Percentiles rank a stretch among this genome's conserved stretches.
Conservation (phyloP, 2,888 invertebrate genomes). For the Lampropteryx suffumata region DNA sequence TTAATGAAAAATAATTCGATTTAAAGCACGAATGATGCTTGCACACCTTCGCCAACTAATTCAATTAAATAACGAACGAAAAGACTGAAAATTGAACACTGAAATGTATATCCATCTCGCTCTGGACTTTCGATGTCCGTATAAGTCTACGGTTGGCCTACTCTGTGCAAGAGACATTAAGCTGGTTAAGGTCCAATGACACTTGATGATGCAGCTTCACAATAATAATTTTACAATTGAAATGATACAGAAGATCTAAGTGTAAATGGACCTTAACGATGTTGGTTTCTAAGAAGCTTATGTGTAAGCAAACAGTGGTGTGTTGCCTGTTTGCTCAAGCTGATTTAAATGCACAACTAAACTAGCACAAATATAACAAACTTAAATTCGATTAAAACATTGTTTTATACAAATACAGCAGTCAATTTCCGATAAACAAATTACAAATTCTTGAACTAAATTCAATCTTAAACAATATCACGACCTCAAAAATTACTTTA, state of each 20-base stretch:
- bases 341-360: constrained; percentile 6
- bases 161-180: neutral
- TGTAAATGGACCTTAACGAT: constrained; percentile 1
- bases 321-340: constrained; percentile 7
- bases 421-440: too few species aligned
- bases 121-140: too few species aligned
- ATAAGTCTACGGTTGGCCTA: neutral
- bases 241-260: neutral
- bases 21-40: neutral
- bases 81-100: neutral
- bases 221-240: too few species aligned
- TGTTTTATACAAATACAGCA: neutral
- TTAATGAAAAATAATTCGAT: neutral
- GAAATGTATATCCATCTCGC: too few species aligned
- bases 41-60: neutral
- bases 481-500: too few species aligned
- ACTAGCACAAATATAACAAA: constrained; percentile 12
- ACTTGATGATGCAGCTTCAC: neutral
- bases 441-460: neutral
- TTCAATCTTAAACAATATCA: too few species aligned
- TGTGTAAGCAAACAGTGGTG: constrained; percentile 8
- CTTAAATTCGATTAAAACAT: neutral
- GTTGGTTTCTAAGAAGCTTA: neutral
- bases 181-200: neutral
- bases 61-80: neutral